phyloP scores from a whole-genome alignment of 2,888 invertebrate genomes.

The Rotaria macrura region DNA sequence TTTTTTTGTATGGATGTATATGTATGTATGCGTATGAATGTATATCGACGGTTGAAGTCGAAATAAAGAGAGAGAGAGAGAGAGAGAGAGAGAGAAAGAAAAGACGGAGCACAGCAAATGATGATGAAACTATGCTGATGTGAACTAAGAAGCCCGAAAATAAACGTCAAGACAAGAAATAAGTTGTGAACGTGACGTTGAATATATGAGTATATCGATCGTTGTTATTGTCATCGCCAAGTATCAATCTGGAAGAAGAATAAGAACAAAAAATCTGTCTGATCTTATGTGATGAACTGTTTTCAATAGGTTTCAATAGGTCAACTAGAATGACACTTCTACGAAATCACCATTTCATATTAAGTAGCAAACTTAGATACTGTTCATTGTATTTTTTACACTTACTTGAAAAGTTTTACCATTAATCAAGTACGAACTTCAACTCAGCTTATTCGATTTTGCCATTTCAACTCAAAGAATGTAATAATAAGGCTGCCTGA shows the following conservation, averaged over 20 bases:
- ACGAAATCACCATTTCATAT: neutral
- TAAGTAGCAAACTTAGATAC: neutral
- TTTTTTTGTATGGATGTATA: too few relatives aligned
- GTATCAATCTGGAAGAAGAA: neutral
- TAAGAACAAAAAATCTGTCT: neutral
- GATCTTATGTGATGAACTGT: neutral
- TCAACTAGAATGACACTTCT: neutral
- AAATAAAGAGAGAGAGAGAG: neutral
- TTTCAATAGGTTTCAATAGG: neutral
- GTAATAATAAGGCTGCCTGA: neutral
- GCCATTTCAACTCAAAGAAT: neutral
- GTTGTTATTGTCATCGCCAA: neutral
- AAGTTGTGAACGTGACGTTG: neutral
- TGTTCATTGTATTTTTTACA: neutral
- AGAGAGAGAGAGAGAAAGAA: neutral
- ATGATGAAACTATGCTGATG: neutral
- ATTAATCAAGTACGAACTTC: neutral
- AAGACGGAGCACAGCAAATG: neutral
- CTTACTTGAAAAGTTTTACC: neutral
- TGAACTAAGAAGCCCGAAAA: neutral
- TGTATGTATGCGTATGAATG: neutral
- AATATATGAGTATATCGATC: neutral
- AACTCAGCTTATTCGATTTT: neutral
- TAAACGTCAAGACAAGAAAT: neutral
- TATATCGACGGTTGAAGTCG: neutral